These are phyloP conservation scores for Chiloscyllium plagiosum DNA, from an alignment of 2,113 vertebrate species.

Conservation along the genomic window DNA sequence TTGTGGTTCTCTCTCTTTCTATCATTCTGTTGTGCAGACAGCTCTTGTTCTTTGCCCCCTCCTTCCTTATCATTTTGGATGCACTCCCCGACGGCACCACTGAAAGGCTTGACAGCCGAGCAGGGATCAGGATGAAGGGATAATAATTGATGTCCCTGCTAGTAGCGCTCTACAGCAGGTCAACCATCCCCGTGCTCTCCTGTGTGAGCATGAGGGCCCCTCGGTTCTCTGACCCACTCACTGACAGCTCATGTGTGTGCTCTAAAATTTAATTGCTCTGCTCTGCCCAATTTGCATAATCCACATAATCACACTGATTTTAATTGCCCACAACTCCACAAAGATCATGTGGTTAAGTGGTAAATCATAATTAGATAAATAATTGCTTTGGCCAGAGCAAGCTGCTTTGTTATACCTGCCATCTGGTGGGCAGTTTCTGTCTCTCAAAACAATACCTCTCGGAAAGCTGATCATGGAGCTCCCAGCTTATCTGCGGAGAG, in stretches of 20 bases:
- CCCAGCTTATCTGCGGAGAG: constrained; percentile 39
- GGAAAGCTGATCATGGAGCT: constrained; percentile 49
- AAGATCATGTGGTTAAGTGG: constrained; percentile 90
- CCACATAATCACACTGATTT: constrained; percentile 81
- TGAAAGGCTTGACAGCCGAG: constrained; percentile 41
- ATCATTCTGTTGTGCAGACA: not conserved
- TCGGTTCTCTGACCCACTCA: constrained; percentile 27
- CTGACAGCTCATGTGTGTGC: constrained; percentile 54
- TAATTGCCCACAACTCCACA: constrained; percentile 81
- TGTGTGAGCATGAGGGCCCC: not conserved
- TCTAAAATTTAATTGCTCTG: constrained; percentile 68
- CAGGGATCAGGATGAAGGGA: constrained; percentile 41
- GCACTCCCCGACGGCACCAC: constrained; percentile 39
- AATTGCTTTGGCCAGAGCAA: constrained; percentile 93
- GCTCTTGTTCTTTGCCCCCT: not conserved
- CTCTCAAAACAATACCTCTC: constrained; percentile 59
- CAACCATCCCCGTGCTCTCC: constrained; percentile 35
- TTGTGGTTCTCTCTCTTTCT: not conserved
- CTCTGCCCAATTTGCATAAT: constrained; percentile 78
- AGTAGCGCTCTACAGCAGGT: constrained; percentile 41
- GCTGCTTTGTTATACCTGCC: constrained; percentile 84
- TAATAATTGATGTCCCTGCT: constrained; percentile 44
- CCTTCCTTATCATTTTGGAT: constrained; percentile 38
- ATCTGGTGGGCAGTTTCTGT: constrained; percentile 75
- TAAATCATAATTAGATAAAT: constrained; percentile 99